Base-by-base conservation (phyloP, 37 sponge, comb jelly and placozoan genomes). In the Tethya wilhelma region DNA sequence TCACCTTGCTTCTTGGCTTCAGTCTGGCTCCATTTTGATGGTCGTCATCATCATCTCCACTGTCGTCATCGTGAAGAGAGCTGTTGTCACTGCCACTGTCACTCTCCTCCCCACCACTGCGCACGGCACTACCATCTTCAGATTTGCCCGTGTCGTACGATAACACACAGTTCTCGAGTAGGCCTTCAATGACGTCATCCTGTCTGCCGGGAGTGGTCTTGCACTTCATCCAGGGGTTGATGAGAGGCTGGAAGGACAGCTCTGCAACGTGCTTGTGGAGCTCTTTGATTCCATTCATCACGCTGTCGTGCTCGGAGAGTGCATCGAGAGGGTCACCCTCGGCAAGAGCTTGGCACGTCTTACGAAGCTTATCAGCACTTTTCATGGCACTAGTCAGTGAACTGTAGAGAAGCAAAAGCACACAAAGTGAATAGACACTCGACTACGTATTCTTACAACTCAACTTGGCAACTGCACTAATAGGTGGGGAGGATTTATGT, bases 261-360 rank as follows among this genome's bases (percentile, higher is more conserved):
- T 44, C 64, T 4, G 26, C 11, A 2, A 73, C 60, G 3, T 28
- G 46, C 25, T 26, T 8, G 8, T 38, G 74, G 1, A 82, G 20
- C 4, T 28, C 34, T 28, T 7, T 49, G 1, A 80, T 60, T 4
- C 30, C 73, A n/a, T 64, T 39, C 29, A 71, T 30, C 34, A 73
- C 53, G 36, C 30, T 44, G 37, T 82, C 59, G 25, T 82, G 63
- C 39, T 82, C 53, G 4, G 73, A 12, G 38, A 82, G 74, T 19
- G 74, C 74, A 46, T 82, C 82, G 2, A 82, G 64, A 46, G 73
- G 74, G 49, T 82, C 82, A 38, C 81, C 81, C 42, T 39, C 14
- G 33, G 64, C 44, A 14, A 82, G 74, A 19, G 82, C 41, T 43
- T 69, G 64, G 64, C 82, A 82, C 12, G 2, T 43, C 4, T 57